phyloP scores from a whole-genome alignment of 2,113 vertebrate genomes.

The Isichthys henryi region DNA sequence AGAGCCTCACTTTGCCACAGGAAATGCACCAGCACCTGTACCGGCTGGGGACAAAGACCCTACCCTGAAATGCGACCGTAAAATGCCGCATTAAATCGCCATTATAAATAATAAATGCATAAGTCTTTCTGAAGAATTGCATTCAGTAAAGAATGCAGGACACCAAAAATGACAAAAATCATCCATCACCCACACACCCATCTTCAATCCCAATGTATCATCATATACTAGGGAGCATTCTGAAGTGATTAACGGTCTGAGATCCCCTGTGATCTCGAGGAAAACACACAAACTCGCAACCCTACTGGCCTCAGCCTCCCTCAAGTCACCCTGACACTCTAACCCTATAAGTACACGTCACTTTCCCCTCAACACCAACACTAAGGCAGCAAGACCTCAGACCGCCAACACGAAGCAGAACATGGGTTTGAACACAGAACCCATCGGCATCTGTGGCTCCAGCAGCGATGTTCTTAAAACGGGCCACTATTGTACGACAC shows the following conservation, averaged over 20 bases:
- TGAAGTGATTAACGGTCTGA: neutral
- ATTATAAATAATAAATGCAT: neutral
- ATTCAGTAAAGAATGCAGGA: neutral
- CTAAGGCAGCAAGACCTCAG: neutral
- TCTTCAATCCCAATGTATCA: neutral
- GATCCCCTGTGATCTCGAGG: neutral
- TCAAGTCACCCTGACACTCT: neutral
- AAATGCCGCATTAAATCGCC: neutral
- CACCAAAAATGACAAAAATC: neutral
- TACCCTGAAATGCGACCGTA: neutral
- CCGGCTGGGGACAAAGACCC: constrained; percentile 10
- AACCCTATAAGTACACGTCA: neutral
- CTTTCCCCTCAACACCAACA: neutral
- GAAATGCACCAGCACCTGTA: neutral
- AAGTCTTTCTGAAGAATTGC: neutral
- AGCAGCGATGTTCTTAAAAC: neutral
- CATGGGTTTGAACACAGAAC: neutral
- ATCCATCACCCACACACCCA: neutral
- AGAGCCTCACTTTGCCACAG: constrained; percentile 26
- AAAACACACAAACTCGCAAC: neutral
- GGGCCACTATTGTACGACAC: neutral
- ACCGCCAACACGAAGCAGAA: neutral
- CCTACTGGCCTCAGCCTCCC: neutral
- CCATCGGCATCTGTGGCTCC: neutral
- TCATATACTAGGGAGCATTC: neutral